These are phyloP conservation scores for Hepsetus odoe DNA, from an alignment of 2,113 vertebrate species.

Conservation along the genomic window DNA sequence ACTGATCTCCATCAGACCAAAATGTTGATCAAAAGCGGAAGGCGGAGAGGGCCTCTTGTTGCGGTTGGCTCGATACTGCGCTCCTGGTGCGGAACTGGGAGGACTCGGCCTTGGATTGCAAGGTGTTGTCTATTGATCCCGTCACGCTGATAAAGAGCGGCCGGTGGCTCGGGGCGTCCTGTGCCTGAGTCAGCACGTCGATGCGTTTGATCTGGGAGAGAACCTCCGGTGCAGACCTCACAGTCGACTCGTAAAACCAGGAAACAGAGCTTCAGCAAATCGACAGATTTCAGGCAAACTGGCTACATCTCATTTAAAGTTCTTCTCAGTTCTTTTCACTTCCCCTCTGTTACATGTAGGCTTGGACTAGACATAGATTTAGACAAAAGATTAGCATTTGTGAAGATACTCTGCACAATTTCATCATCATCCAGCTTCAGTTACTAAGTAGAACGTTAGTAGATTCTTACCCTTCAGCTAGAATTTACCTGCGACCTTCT, in stretches of 20 bases:
- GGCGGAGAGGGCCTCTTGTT: constrained; percentile 14
- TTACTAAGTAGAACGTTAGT: no score
- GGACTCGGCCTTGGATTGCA: constrained; percentile 22
- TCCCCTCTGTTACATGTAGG: neutral
- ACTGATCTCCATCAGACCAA: constrained; percentile 38
- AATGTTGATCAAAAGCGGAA: constrained; percentile 39
- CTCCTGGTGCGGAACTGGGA: constrained; percentile 28
- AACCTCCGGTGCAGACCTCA: constrained; percentile 31
- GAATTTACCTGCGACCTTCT: no score
- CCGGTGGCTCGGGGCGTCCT: constrained; percentile 20
- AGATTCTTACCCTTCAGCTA: no score
- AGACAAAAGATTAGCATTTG: no score
- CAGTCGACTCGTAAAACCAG: constrained; percentile 23
- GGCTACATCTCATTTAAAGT: neutral
- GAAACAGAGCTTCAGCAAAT: constrained; percentile 21
- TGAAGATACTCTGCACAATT: no score
- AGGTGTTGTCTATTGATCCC: constrained; percentile 49
- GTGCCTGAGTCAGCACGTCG: constrained; percentile 55
- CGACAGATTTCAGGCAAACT: no score
- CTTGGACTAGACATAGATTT: neutral
- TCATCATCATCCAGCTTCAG: no score
- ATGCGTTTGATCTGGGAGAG: constrained; percentile 51
- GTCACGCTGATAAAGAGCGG: constrained; percentile 43
- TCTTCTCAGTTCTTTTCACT: no score
- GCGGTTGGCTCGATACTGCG: constrained; percentile 32